phyloP scores from a whole-genome alignment of 2,113 vertebrate species.

The Lepus timidus region DNA sequence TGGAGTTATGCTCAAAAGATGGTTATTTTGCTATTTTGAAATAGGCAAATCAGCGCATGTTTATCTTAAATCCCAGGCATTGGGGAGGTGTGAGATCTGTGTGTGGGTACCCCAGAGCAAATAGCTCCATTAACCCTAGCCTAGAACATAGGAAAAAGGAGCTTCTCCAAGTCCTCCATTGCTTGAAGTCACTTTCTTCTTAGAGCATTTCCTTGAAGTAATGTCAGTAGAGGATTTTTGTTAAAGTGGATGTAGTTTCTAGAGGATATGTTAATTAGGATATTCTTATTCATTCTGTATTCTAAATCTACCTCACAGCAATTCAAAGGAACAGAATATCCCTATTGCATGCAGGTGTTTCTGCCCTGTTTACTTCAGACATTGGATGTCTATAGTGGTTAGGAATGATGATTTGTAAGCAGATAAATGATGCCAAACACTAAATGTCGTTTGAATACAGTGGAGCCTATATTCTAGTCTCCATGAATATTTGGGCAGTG shows the following conservation, averaged over 20 bases:
- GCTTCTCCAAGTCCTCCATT: background rate
- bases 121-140: background rate
- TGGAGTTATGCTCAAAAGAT: background rate
- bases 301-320: conserved; percentile 62
- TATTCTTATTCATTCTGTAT: conserved; percentile 59
- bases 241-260: conserved; percentile 51
- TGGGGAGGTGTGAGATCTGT: background rate
- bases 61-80: background rate
- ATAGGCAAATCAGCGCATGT: background rate
- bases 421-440: conserved; percentile 70
- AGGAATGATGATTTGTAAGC: conserved; percentile 71
- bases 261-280: conserved; percentile 48
- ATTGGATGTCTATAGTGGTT: conserved; percentile 69
- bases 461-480: conserved; percentile 75
- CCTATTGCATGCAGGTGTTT: conserved; percentile 71
- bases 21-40: conserved; percentile 29
- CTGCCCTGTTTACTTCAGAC: conserved; percentile 74
- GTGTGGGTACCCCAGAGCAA: background rate
- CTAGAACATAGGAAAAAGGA: conserved; percentile 6
- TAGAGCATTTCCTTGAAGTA: conserved; percentile 60
- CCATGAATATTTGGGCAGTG: conserved; percentile 74
- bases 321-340: conserved; percentile 56
- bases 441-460: conserved; percentile 71
- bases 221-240: conserved; percentile 60
- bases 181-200: conserved; percentile 15